phyloP scores from a whole-genome alignment of 2,888 invertebrate genomes.

The Nomada ferruginata region DNA sequence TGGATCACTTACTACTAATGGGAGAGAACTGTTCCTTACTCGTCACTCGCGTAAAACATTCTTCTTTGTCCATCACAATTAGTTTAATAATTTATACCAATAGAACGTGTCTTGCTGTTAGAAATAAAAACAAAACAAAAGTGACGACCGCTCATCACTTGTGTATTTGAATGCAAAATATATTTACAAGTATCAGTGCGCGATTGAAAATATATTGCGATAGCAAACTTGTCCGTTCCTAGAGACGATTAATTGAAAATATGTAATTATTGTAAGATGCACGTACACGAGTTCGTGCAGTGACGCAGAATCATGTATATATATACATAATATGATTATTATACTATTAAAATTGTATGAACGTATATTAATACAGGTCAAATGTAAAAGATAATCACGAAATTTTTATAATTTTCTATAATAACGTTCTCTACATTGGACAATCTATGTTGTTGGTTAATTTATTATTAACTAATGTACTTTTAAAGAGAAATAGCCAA shows the following conservation, averaged over 20 bases:
- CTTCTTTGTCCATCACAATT: background rate
- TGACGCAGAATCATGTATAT: background rate
- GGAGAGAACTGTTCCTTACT: slow-evolving; percentile 49
- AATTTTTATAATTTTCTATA: background rate
- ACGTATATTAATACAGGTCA: background rate
- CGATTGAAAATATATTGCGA: slow-evolving; percentile 7
- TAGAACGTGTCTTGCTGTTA: background rate
- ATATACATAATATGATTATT: slow-evolving; percentile 4
- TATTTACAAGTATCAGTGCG: slow-evolving; percentile 1
- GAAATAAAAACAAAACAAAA: slow-evolving; percentile 1
- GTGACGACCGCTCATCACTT: background rate
- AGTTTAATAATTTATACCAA: background rate
- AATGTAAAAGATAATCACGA: slow-evolving; percentile 11
- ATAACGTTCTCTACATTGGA: background rate
- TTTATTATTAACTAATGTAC: slow-evolving; percentile 7
- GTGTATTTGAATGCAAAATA: background rate
- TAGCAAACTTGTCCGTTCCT: background rate
- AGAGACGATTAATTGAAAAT: background rate
- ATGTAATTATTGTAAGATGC: background rate
- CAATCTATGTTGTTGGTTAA: slow-evolving; percentile 18
- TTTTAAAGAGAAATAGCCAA: slow-evolving; percentile 37
- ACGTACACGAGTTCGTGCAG: background rate
- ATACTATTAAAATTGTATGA: background rate
- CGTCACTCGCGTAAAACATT: background rate
- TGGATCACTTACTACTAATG: slow-evolving; percentile 44